Conservation (phyloP, 2,888 invertebrate species). For the Tenthredo distinguenda region DNA sequence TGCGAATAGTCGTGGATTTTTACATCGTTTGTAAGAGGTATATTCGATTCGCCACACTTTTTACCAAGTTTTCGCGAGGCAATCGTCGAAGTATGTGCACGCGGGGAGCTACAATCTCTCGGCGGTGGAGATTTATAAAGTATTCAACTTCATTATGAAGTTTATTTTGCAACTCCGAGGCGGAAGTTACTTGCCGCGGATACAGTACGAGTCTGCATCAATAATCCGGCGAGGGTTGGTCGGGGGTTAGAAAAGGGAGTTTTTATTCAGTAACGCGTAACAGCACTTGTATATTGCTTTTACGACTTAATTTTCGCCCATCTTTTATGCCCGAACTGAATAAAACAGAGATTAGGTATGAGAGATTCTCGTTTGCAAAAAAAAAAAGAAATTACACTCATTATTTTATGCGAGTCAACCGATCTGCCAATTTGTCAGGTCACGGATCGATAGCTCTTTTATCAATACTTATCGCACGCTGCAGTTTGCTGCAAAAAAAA, state of each 20-base stretch:
- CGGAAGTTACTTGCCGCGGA: background rate
- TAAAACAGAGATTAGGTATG: background rate
- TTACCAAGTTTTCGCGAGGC: background rate
- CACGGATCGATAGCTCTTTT: background rate
- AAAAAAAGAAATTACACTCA: background rate
- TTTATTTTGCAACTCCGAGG: slow-evolving; percentile 17
- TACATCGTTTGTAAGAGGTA: background rate
- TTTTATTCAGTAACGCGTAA: background rate
- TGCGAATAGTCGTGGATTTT: background rate
- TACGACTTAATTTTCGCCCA: slow-evolving; percentile 27
- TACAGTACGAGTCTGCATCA: slow-evolving; percentile 22
- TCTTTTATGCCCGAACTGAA: background rate
- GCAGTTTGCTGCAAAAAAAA: background rate
- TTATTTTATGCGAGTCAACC: background rate
- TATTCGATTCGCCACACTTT: background rate
- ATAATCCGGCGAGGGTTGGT: background rate
- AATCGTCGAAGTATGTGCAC: background rate
- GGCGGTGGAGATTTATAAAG: slow-evolving; percentile 32
- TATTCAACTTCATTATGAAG: slow-evolving; percentile 44
- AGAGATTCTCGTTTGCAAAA: background rate
- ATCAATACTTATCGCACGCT: background rate
- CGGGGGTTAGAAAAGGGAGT: background rate
- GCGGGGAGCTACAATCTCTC: background rate
- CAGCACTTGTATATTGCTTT: slow-evolving; percentile 4
- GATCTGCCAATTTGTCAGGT: background rate